A percentile compares a stretch with the other conserved stretches of the same genome.
These are phyloP conservation scores for Xestia sexstrigata DNA, from an alignment of 2,888 invertebrate genomes.

Conservation along the genomic window DNA sequence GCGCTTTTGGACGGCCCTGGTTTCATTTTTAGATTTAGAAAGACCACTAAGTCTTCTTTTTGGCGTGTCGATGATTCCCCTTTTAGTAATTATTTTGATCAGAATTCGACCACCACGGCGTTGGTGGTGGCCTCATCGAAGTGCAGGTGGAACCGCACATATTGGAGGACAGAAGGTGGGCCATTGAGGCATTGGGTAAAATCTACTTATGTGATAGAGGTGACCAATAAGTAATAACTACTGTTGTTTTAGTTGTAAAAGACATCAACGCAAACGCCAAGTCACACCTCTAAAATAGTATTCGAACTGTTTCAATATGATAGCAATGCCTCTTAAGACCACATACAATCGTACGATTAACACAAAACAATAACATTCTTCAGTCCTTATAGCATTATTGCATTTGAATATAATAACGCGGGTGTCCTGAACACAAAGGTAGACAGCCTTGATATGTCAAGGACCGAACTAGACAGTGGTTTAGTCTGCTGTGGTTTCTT, in stretches of 20 bases:
- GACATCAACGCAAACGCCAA: conserved; percentile 6
- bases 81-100: too few relatives aligned
- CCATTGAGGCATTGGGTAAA: too few relatives aligned
- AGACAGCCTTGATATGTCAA: conserved; percentile 74
- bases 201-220: too few relatives aligned
- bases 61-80: too few relatives aligned
- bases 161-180: too few relatives aligned
- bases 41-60: neutral
- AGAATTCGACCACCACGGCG: too few relatives aligned
- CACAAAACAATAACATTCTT: conserved; percentile 80
- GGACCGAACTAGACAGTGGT: conserved; percentile 62
- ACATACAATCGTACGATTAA: conserved; percentile 43
- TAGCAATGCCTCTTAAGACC: conserved; percentile 24
- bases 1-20: neutral
- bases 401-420: conserved; percentile 81
- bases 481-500: conserved; percentile 43
- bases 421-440: conserved; percentile 64
- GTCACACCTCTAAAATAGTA: conserved; percentile 12
- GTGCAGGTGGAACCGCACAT: too few relatives aligned
- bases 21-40: neutral
- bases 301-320: conserved; percentile 18
- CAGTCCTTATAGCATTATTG: conserved; percentile 71
- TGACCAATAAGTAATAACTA: neutral
- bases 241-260: conserved; percentile 1
- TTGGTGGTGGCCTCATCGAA: too few relatives aligned